Evolutionary conservation across 2,888 invertebrate genomes (phyloP).

Genomic region (Strigamia transsilvanica): DNA sequence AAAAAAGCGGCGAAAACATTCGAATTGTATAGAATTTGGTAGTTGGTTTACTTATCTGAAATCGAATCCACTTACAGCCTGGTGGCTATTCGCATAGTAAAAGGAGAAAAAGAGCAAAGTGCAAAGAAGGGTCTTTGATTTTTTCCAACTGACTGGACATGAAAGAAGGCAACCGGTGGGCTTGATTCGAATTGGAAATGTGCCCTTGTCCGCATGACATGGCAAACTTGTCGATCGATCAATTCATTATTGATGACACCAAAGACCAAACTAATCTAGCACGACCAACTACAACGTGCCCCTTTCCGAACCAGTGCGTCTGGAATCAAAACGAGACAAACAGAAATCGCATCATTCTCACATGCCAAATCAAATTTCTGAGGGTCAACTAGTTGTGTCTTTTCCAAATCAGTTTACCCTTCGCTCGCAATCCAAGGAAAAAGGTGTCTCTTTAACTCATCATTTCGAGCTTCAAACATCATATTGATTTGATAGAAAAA

Average conservation of each 20-base stretch:
- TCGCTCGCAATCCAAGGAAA: not conserved
- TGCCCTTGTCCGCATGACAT: not conserved
- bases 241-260: conserved; percentile 36
- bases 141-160: not conserved
- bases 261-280: conserved; percentile 14
- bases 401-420: not conserved
- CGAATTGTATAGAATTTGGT: not conserved
- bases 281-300: conserved; percentile 10
- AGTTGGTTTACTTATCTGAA: conserved; percentile 5
- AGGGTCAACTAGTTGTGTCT: not conserved
- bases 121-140: conserved; percentile 11
- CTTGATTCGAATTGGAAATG: conserved; percentile 16
- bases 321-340: not conserved
- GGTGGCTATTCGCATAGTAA: not conserved
- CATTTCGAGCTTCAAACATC: not conserved
- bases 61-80: conserved; percentile 29
- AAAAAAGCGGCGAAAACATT: too few species aligned
- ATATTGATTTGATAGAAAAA: too few species aligned
- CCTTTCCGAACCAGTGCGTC: not conserved
- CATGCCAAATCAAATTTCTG: not conserved
- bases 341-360: not conserved
- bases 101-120: not conserved
- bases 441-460: not conserved
- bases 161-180: not conserved
- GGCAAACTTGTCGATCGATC: not conserved